These are phyloP conservation scores for Drosophila quasianomalipes DNA, from an alignment of 2,888 invertebrate genomes.

Conservation along the genomic window DNA sequence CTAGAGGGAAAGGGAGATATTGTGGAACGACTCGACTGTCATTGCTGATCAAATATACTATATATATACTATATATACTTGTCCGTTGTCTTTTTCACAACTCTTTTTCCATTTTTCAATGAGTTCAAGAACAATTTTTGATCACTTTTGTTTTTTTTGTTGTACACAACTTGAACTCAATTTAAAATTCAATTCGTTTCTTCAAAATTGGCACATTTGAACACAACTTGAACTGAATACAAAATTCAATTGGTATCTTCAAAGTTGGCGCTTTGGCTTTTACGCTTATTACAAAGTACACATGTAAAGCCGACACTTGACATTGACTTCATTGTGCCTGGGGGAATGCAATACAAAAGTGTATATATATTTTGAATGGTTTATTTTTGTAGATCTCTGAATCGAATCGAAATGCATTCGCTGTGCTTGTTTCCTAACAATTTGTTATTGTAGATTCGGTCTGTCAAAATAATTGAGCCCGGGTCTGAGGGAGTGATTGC, in stretches of 20 bases:
- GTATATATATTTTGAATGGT: slow-evolving; percentile 4
- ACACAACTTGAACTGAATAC: not conserved
- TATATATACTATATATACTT: not conserved
- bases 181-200: not conserved
- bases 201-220: slow-evolving; percentile 35
- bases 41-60: not conserved
- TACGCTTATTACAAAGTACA: slow-evolving; percentile 41
- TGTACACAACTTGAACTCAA: not conserved
- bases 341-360: slow-evolving; percentile 1
- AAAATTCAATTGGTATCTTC: not conserved
- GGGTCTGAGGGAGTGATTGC: slow-evolving; percentile 37
- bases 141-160: not conserved
- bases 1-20: not conserved
- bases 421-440: slow-evolving; percentile 58
- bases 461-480: slow-evolving; percentile 71
- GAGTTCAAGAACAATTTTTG: not conserved
- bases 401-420: slow-evolving; percentile 68
- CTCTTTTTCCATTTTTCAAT: not conserved
- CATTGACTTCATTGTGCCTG: slow-evolving; percentile 17
- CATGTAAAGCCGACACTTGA: slow-evolving; percentile 57
- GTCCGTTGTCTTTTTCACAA: not conserved
- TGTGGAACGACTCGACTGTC: not conserved
- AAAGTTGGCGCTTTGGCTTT: slow-evolving; percentile 34
- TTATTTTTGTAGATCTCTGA: not conserved
- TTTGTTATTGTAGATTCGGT: slow-evolving; percentile 39